A percentile compares a stretch with the other conserved stretches of the same genome.
Conservation (phyloP, 2,113 vertebrate genomes). For the Pantherophis guttatus region DNA sequence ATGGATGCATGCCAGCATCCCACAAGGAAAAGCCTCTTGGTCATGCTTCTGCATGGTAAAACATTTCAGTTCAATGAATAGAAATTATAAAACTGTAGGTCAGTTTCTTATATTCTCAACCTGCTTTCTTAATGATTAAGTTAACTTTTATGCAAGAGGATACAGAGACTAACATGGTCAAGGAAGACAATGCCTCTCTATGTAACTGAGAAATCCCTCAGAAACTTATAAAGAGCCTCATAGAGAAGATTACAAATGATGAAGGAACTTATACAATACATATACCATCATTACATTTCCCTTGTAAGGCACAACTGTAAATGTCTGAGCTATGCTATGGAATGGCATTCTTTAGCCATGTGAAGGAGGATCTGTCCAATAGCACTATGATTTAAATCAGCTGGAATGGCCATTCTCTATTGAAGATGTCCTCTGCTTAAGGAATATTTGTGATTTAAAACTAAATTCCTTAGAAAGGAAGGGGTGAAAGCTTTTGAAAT, state of each 20-base stretch:
- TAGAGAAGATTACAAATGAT: neutral
- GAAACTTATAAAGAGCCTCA: neutral
- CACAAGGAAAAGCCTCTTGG: neutral
- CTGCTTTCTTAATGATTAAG: constrained; percentile 36
- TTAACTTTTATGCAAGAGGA: constrained; percentile 41
- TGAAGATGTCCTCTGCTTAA: neutral
- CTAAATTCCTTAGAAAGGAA: neutral
- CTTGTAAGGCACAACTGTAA: neutral
- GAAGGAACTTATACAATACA: neutral
- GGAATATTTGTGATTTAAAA: neutral
- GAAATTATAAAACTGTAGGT: constrained; percentile 32
- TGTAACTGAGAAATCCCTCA: neutral
- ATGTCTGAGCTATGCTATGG: neutral
- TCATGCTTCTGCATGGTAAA: neutral
- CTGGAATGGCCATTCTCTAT: neutral
- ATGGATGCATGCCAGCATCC: neutral
- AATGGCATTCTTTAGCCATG: neutral
- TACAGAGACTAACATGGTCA: constrained; percentile 30
- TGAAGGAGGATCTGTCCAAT: neutral
- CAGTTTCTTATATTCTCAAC: constrained; percentile 37
- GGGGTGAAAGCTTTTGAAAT: neutral
- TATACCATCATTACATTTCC: neutral
- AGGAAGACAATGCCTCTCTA: constrained; percentile 17
- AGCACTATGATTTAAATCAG: neutral
- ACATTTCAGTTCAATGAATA: constrained; percentile 30